A percentile compares a stretch with the other conserved stretches of the same genome.
phyloP scores from a whole-genome alignment of 1,140 invertebrate species.

The Theocolax elegans region DNA sequence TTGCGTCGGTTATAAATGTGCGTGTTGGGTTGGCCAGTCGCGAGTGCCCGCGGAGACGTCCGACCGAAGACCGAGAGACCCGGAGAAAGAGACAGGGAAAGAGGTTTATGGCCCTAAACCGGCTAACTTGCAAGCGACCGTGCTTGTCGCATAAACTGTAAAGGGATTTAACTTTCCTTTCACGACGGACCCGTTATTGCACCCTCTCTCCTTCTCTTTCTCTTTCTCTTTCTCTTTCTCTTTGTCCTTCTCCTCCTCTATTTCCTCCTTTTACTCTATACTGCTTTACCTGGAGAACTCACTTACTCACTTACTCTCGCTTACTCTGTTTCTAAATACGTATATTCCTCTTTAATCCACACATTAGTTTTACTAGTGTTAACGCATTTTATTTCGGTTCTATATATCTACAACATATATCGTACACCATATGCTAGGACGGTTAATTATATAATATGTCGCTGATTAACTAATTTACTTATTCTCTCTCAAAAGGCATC shows the following conservation, averaged over 20 bases:
- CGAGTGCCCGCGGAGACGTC: background rate
- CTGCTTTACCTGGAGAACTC: too few species aligned
- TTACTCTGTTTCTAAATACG: background rate
- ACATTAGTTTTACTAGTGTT: too few species aligned
- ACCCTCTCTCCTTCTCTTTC: constrained; percentile 43
- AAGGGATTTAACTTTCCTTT: constrained; percentile 67
- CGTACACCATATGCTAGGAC: too few species aligned
- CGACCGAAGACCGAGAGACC: constrained; percentile 12
- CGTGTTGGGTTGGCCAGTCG: background rate
- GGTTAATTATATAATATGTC: too few species aligned
- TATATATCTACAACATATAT: too few species aligned
- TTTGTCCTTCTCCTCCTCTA: constrained; percentile 42
- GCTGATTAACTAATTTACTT: too few species aligned
- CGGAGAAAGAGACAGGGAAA: constrained; percentile 42
- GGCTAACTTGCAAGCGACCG: constrained; percentile 60
- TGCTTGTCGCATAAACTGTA: constrained; percentile 64
- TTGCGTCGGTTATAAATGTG: constrained; percentile 63
- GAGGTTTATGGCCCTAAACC: constrained; percentile 62
- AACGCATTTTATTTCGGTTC: too few species aligned
- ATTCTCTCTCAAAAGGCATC: too few species aligned
- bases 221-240: background rate
- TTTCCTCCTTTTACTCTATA: too few species aligned
- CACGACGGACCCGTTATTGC: constrained; percentile 59
- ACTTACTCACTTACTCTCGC: too few species aligned
- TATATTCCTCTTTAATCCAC: too few species aligned